Evolutionary conservation across 2,113 vertebrate genomes (phyloP).

Genomic region (Micronycteris hirsuta): DNA sequence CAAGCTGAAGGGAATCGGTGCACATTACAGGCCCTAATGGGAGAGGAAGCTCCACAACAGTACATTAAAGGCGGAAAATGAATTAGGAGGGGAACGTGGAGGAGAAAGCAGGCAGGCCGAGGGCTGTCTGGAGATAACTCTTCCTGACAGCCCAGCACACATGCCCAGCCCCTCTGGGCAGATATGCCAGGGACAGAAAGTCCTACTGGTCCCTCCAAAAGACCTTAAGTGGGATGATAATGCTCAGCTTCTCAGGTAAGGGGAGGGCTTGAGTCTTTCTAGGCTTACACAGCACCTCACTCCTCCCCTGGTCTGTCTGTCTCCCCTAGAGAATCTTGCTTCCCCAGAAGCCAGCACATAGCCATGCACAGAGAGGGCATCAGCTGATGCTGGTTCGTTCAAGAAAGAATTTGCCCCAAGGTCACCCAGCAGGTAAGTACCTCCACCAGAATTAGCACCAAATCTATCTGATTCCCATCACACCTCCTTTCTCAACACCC

Average conservation of each 20-base stretch:
- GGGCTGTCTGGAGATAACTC: constrained; percentile 83
- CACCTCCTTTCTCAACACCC: neutral
- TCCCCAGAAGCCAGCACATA: neutral
- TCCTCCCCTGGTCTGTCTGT: neutral
- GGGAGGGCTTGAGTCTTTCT: neutral
- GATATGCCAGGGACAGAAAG: neutral
- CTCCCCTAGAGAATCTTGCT: neutral
- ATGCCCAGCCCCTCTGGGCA: constrained; percentile 69
- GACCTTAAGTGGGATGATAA: neutral
- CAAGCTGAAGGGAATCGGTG: constrained; percentile 90
- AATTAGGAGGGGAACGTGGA: constrained; percentile 85
- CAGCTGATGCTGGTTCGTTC: neutral
- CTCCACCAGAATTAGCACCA: neutral
- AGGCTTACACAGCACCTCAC: neutral
- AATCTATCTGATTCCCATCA: neutral
- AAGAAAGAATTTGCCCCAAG: neutral
- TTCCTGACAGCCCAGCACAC: constrained; percentile 80
- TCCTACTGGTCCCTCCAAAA: neutral
- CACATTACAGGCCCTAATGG: constrained; percentile 90
- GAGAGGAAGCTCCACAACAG: constrained; percentile 89
- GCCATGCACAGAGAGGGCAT: neutral
- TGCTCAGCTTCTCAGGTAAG: neutral
- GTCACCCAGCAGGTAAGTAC: neutral
- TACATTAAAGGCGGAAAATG: constrained; percentile 90
- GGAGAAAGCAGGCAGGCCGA: constrained; percentile 83